These are phyloP conservation scores for Cheilosia scutellata DNA, from an alignment of 2,888 invertebrate genomes.

Conservation along the genomic window DNA sequence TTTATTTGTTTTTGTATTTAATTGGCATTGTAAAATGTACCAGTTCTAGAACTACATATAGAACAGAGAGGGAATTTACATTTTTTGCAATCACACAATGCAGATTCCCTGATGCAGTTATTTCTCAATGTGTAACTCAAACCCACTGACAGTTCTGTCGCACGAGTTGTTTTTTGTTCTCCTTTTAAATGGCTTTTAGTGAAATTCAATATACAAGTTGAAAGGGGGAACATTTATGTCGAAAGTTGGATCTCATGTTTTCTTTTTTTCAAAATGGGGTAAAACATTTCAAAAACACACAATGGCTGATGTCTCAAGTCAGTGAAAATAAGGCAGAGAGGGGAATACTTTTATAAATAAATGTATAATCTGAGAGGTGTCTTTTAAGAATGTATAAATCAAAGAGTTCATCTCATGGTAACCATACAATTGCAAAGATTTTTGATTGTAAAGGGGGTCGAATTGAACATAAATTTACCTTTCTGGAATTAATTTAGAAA, in stretches of 20 bases:
- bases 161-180: background rate
- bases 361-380: conserved; percentile 23
- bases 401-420: conserved; percentile 16
- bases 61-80: background rate
- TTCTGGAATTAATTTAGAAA: too few relatives aligned
- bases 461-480: too few relatives aligned
- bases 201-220: conserved; percentile 37
- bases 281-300: conserved; percentile 16
- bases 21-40: background rate
- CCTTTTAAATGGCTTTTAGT: conserved; percentile 3
- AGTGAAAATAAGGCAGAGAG: background rate
- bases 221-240: background rate
- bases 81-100: conserved; percentile 24
- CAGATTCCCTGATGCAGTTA: background rate
- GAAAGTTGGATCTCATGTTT: conserved; percentile 11
- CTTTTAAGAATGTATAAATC: conserved; percentile 33
- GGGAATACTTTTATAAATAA: conserved; percentile 24
- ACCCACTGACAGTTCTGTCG: background rate
- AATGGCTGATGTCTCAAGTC: conserved; percentile 23
- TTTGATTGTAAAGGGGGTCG: background rate
- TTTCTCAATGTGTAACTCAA: conserved; percentile 39
- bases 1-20: background rate
- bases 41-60: background rate
- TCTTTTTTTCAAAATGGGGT: conserved; percentile 34
- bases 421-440: conserved; percentile 21